Evolutionary conservation across 2,888 invertebrate species (phyloP).

Genomic region (Drosophila falleni): DNA sequence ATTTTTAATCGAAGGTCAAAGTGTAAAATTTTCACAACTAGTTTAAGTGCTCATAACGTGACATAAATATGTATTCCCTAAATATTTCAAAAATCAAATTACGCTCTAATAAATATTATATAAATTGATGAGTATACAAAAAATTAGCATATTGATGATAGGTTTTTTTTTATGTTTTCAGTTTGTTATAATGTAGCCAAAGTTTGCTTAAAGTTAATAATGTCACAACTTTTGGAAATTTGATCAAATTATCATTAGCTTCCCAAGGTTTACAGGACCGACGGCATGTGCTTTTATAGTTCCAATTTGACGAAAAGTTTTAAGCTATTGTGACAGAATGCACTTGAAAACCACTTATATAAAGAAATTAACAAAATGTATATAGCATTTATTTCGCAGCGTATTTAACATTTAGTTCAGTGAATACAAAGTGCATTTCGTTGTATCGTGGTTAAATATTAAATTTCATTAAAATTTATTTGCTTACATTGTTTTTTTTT

Average conservation of each 20-base stretch:
- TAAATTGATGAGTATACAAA: conserved; percentile 13
- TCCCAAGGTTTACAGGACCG: too few relatives aligned
- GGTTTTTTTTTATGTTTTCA: conserved; percentile 5
- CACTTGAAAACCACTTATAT: too few relatives aligned
- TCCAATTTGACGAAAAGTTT: too few relatives aligned
- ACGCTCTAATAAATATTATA: conserved; percentile 15
- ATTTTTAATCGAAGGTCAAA: background rate
- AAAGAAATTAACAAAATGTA: too few relatives aligned
- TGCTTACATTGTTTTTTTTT: conserved; percentile 11
- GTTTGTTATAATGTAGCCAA: conserved; percentile 47
- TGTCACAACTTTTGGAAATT: conserved; percentile 40
- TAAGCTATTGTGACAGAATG: too few relatives aligned
- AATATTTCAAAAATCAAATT: conserved; percentile 28
- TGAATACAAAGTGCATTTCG: conserved; percentile 23
- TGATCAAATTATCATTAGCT: too few relatives aligned
- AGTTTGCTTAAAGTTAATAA: conserved; percentile 52
- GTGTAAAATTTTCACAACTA: background rate
- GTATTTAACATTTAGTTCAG: conserved; percentile 6
- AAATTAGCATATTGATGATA: conserved; percentile 57
- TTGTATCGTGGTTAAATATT: conserved; percentile 32
- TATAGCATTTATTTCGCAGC: background rate
- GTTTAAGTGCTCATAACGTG: background rate
- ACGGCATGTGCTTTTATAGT: too few relatives aligned
- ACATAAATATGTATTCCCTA: background rate
- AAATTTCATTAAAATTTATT: conserved; percentile 22